phyloP scores from a whole-genome alignment of 2,113 vertebrate genomes.

The Actenoides hombroni region DNA sequence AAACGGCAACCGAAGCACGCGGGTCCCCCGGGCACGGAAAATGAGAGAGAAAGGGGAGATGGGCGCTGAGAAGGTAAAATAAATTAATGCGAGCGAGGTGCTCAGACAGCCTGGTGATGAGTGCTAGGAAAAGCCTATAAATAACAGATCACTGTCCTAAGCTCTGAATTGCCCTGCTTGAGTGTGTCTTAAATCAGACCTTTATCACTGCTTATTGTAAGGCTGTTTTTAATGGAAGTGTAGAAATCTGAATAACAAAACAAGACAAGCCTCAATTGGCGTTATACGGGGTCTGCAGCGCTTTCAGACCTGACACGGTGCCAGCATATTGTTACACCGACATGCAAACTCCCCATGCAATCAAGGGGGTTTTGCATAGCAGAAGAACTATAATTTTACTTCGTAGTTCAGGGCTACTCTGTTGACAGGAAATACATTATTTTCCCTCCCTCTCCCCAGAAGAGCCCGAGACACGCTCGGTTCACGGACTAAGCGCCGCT shows the following conservation, averaged over 20 bases:
- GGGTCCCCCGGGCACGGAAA: not conserved
- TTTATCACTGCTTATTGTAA: conserved; percentile 45
- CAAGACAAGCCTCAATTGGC: conserved; percentile 54
- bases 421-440: conserved; percentile 31
- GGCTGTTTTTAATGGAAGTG: conserved; percentile 59
- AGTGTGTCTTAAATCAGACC: conserved; percentile 64
- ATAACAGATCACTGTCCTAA: conserved; percentile 64
- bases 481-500: conserved; percentile 23
- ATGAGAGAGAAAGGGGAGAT: not conserved
- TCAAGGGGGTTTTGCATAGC: conserved; percentile 19
- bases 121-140: conserved; percentile 64
- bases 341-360: conserved; percentile 13
- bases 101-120: conserved; percentile 37
- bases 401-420: conserved; percentile 28
- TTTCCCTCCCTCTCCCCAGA: not conserved
- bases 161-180: conserved; percentile 58
- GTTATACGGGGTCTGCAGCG: conserved; percentile 28
- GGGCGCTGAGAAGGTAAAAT: conserved; percentile 37
- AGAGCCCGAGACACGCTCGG: not conserved
- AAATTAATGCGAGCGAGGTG: conserved; percentile 53
- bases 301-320: conserved; percentile 35
- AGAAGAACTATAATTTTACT: conserved; percentile 27
- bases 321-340: conserved; percentile 49
- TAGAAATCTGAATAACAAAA: conserved; percentile 71
- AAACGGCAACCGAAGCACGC: not conserved